A percentile compares a stretch with the other conserved stretches of the same genome.
Evolutionary conservation across 2,113 vertebrate species (phyloP).

Genomic region (Crypturellus undulatus): DNA sequence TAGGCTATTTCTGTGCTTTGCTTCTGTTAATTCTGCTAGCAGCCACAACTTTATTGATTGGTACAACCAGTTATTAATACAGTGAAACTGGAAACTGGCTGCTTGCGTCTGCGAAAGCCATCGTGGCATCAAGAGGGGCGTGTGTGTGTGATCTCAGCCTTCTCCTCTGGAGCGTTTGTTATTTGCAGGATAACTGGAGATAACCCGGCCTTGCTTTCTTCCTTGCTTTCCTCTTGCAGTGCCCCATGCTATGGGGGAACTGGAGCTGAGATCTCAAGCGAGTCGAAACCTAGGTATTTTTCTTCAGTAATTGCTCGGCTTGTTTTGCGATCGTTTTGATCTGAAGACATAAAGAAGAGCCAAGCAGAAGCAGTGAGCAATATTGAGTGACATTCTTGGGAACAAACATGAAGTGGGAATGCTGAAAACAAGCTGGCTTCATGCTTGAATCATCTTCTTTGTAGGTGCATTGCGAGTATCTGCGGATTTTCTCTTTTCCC

Average conservation of each 20-base stretch:
- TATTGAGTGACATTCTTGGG: conserved; percentile 32
- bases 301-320: background rate
- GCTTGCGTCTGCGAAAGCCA: conserved; percentile 1
- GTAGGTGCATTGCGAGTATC: background rate
- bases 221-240: background rate
- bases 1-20: background rate
- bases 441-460: conserved; percentile 16
- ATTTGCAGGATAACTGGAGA: background rate
- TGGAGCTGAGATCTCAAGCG: background rate
- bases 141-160: background rate
- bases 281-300: background rate
- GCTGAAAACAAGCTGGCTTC: conserved; percentile 17
- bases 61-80: background rate
- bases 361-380: background rate
- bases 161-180: conserved; percentile 15
- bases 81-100: conserved; percentile 21
- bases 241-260: background rate
- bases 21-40: background rate
- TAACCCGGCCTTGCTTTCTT: background rate
- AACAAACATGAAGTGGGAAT: conserved; percentile 19
- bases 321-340: conserved; percentile 19
- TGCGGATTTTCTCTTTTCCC: background rate
- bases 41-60: conserved; percentile 21
- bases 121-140: background rate
- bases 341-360: background rate